phyloP scores from a whole-genome alignment of 2,113 vertebrate genomes.

The Calidris pygmaea region DNA sequence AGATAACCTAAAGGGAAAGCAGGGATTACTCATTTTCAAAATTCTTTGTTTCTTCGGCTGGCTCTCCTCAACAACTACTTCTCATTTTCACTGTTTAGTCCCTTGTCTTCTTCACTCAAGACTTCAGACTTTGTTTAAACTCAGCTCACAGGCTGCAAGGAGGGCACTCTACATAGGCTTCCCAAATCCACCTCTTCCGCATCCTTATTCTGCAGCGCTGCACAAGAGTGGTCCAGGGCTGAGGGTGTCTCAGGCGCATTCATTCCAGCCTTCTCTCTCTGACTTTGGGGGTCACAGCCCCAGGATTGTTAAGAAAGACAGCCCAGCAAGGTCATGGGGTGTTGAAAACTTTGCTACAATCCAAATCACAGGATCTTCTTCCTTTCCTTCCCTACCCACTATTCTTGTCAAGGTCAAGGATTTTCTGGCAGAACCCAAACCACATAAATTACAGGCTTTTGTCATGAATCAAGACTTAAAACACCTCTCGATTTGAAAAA shows the following conservation, averaged over 20 bases:
- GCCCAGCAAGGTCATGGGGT: not conserved
- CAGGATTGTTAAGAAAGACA: not conserved
- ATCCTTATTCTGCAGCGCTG: not conserved
- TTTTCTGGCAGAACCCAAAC: slow-evolving; percentile 21
- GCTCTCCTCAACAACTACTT: not conserved
- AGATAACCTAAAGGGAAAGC: not conserved
- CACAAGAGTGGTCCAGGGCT: not conserved
- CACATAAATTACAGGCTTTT: not conserved
- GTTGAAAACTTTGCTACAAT: not conserved
- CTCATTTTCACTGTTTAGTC: not conserved
- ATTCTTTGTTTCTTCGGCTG: not conserved
- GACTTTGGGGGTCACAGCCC: not conserved
- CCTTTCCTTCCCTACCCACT: not conserved
- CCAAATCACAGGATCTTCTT: not conserved
- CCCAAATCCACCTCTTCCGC: not conserved
- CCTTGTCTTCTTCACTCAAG: not conserved
- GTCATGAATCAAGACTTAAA: not conserved
- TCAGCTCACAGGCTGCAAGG: not conserved
- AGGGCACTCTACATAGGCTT: not conserved
- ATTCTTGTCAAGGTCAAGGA: not conserved
- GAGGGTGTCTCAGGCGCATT: not conserved
- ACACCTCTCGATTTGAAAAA: not conserved
- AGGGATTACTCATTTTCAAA: not conserved
- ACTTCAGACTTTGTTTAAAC: not conserved
- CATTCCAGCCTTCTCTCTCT: not conserved